Evolutionary conservation across 2,888 invertebrate genomes (phyloP).

Genomic region (Gastracanthus pulcherrimus): DNA sequence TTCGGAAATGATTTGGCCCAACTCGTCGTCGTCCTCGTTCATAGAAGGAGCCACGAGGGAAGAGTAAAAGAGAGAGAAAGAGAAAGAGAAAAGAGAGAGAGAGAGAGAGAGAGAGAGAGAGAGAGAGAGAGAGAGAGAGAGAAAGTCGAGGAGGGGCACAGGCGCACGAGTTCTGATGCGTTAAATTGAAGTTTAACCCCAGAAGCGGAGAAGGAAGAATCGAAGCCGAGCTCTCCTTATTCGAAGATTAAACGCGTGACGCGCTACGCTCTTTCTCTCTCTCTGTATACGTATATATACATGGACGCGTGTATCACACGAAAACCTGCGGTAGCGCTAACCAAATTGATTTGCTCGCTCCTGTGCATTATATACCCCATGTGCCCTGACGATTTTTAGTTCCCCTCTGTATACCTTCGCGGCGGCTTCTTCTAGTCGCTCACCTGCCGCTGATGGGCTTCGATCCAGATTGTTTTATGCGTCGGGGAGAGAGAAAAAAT

Average conservation of each 20-base stretch:
- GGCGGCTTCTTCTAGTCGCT: constrained; percentile 18
- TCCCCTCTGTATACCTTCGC: not conserved
- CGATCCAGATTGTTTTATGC: constrained; percentile 42
- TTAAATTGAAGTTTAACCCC: constrained; percentile 75
- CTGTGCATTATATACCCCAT: constrained; percentile 5
- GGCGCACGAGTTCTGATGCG: constrained; percentile 71
- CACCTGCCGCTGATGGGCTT: constrained; percentile 48
- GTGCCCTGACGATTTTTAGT: not conserved
- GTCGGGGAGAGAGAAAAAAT: not conserved
- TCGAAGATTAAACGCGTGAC: constrained; percentile 66
- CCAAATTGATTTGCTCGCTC: constrained; percentile 54
- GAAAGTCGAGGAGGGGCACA: too few species aligned
- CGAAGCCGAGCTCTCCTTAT: constrained; percentile 34
- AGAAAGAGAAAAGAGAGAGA: too few species aligned
- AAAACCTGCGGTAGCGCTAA: constrained; percentile 41
- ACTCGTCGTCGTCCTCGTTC: too few species aligned
- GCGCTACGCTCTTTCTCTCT: too few species aligned
- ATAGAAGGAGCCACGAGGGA: too few species aligned
- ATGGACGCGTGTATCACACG: constrained; percentile 23
- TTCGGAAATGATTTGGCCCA: constrained; percentile 41
- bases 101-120: too few species aligned
- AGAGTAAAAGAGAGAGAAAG: too few species aligned
- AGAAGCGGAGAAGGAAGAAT: constrained; percentile 42
- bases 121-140: too few species aligned
- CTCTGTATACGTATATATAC: too few species aligned